Evolutionary conservation across 2,888 invertebrate species (phyloP).

Genomic region (Drosophila kambysellisi): DNA sequence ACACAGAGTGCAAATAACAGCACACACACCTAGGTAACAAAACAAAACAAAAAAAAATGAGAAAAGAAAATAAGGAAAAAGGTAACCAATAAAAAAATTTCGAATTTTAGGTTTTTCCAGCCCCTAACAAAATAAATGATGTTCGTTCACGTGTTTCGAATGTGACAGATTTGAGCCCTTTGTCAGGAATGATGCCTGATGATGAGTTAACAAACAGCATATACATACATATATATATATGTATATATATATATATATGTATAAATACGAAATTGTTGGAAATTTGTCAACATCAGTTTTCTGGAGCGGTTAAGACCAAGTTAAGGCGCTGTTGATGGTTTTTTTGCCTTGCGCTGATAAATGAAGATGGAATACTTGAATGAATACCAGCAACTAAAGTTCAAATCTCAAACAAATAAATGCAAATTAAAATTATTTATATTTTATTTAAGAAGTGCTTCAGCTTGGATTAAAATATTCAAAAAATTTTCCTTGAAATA

Average conservation of each 20-base stretch:
- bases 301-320: slow-evolving; percentile 59
- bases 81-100: slow-evolving; percentile 63
- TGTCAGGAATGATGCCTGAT: slow-evolving; percentile 77
- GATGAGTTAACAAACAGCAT: slow-evolving; percentile 78
- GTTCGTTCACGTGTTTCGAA: slow-evolving; percentile 76
- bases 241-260: slow-evolving; percentile 18
- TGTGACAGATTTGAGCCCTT: slow-evolving; percentile 81
- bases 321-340: slow-evolving; percentile 60
- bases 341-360: slow-evolving; percentile 53
- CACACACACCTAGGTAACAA: slow-evolving; percentile 34
- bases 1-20: slow-evolving; percentile 22
- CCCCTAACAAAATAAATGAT: slow-evolving; percentile 70
- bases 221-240: slow-evolving; percentile 23
- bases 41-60: slow-evolving; percentile 19
- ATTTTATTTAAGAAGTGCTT: neutral
- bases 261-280: slow-evolving; percentile 30
- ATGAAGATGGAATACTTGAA: slow-evolving; percentile 54
- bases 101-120: slow-evolving; percentile 33
- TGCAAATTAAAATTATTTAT: slow-evolving; percentile 21
- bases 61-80: slow-evolving; percentile 3
- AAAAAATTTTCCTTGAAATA: neutral
- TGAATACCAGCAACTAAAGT: neutral
- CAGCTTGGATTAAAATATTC: neutral
- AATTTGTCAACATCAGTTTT: slow-evolving; percentile 72
- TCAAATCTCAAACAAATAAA: slow-evolving; percentile 20